Conservation (phyloP, 2,797 vertebrate species). For the Aotus griseimembra region DNA sequence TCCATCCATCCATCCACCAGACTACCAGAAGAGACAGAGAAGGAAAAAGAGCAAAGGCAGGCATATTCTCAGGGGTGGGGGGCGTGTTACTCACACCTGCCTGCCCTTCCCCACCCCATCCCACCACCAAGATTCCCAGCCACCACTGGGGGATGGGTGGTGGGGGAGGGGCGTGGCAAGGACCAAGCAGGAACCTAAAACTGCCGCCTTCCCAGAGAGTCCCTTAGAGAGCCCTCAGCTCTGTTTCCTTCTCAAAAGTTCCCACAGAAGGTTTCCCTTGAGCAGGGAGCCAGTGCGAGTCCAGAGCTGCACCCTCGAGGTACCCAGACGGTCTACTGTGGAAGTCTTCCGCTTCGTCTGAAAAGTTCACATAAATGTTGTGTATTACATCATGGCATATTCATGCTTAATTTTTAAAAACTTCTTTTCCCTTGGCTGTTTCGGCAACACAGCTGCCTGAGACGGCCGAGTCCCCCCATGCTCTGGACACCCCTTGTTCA, state of each 20-base stretch:
- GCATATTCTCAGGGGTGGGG: accelerated
- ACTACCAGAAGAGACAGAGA: background rate
- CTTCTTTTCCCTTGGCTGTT: background rate
- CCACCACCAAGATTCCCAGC: background rate
- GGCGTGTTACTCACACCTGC: accelerated
- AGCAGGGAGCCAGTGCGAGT: background rate
- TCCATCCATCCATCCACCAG: accelerated
- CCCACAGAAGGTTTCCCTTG: background rate
- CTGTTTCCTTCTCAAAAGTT: background rate
- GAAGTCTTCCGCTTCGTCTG: background rate
- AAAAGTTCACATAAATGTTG: background rate
- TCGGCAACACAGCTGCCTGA: background rate
- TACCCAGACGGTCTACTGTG: background rate
- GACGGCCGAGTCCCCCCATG: accelerated
- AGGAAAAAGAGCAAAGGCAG: background rate
- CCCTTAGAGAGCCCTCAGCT: too few relatives aligned
- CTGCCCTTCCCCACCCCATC: background rate
- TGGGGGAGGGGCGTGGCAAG: accelerated
- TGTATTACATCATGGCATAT: background rate
- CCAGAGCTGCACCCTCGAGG: background rate
- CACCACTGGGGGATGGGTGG: accelerated
- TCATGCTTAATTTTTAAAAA: background rate
- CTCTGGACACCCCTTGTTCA: background rate
- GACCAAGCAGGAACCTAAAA: accelerated
- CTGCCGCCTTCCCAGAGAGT: background rate